Percentiles rank a stretch among this genome's conserved stretches.
These are phyloP conservation scores for Periophthalmus modestus DNA, from an alignment of 2,113 vertebrate genomes.

Conservation along the genomic window DNA sequence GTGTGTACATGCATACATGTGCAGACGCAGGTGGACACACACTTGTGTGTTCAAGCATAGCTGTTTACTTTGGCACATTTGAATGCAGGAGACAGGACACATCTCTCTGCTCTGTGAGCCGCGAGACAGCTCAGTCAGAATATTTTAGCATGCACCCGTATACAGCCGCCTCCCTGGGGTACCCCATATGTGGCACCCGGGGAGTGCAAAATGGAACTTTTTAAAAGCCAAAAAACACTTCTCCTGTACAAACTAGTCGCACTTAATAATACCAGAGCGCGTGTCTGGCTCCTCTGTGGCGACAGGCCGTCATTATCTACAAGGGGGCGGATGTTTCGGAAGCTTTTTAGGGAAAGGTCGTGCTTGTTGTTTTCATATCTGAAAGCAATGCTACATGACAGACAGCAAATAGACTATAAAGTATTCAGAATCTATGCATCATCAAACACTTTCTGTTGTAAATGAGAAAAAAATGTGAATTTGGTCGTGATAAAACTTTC, in stretches of 20 bases:
- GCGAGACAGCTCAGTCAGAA: slow-evolving; percentile 77
- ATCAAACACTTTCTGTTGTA: slow-evolving; percentile 52
- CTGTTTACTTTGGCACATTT: slow-evolving; percentile 76
- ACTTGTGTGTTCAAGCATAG: slow-evolving; percentile 73
- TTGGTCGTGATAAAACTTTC: slow-evolving; percentile 30
- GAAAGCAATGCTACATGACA: slow-evolving; percentile 59
- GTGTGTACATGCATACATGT: slow-evolving; percentile 51
- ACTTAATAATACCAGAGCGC: slow-evolving; percentile 68
- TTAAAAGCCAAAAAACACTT: slow-evolving; percentile 74
- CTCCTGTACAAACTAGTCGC: slow-evolving; percentile 72
- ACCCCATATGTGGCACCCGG: slow-evolving; percentile 65
- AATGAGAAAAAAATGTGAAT: slow-evolving; percentile 43
- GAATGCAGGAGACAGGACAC: slow-evolving; percentile 75
- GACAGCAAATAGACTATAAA: slow-evolving; percentile 60
- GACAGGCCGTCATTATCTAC: slow-evolving; percentile 72
- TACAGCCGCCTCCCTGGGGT: slow-evolving; percentile 68
- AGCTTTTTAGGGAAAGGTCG: slow-evolving; percentile 63
- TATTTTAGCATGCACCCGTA: slow-evolving; percentile 67
- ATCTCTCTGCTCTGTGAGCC: slow-evolving; percentile 71
- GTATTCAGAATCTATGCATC: slow-evolving; percentile 63
- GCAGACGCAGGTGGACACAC: slow-evolving; percentile 58
- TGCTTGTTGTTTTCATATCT: slow-evolving; percentile 63
- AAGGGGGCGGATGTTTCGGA: slow-evolving; percentile 49
- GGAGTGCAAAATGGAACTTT: slow-evolving; percentile 79
- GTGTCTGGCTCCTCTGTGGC: slow-evolving; percentile 55